Base-by-base conservation (phyloP, 2,888 invertebrate genomes). In the Calameuta filiformis region DNA sequence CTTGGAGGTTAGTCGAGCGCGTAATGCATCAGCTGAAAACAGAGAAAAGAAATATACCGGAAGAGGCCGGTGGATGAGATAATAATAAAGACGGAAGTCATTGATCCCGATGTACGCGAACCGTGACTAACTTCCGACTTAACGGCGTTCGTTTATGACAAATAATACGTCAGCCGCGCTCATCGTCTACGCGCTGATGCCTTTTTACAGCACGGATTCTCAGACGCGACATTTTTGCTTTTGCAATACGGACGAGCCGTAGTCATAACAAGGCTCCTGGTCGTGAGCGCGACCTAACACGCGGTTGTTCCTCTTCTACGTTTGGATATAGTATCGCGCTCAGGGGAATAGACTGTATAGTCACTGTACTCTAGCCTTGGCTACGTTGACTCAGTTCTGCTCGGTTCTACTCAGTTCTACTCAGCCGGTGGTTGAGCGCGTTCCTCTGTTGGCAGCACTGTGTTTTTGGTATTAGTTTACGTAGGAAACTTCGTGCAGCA, bases 391-490 rank as follows among this genome's bases (percentile, higher is more conserved):
- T 71, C 71, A 31, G 76, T 75, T 76, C 76, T 76, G 75, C 82
- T 73, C 76, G n/a, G n/a, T n/a, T n/a, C n/a, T n/a, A 34, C 71
- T 71, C 71, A 31, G 76, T 75, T 76, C 76, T 76, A 75, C 82
- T 73, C 76, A 77, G 79, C 80, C 81, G 83, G 83, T 83, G 81
- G 81, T 83, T 81, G 76, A 81, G 76, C 78, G 77, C 76, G 68
- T 71, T 75, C 35, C 33, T 73, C 79, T 80, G 76, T 82, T 68
- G 75, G 77, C 73, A 76, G 68, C 73, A 75, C 79, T 74, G 77
- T 69, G 75, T 78, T 80, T 77, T 79, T 80, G 40, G 76, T 75
- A 73, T 79, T 77, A 68, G 79, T 78, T 79, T 31, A 33, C 77
- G 78, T 79, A 77, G 73, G 69, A 12, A 34, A 69, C 30, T 77